A percentile compares a stretch with the other conserved stretches of the same genome.
Evolutionary conservation across 2,888 invertebrate species (phyloP).

Genomic region (Lasioglossum oenotherae): DNA sequence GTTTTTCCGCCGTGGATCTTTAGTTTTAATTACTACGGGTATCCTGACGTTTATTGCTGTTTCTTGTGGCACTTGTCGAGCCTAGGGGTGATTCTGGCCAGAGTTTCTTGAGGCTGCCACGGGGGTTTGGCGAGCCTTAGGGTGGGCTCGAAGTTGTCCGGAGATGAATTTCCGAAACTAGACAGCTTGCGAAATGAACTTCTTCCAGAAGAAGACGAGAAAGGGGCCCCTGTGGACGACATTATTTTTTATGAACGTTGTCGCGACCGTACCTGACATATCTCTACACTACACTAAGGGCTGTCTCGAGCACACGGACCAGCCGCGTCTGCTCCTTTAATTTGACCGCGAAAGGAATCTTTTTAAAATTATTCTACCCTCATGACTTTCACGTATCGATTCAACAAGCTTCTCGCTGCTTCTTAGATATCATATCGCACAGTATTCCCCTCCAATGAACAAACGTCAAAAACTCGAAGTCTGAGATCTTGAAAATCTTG

Average conservation of each 20-base stretch:
- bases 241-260: conserved; percentile 72
- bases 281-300: neutral
- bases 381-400: neutral
- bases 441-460: neutral
- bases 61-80: conserved; percentile 76
- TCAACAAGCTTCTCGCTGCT: neutral
- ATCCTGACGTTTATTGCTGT: conserved; percentile 83
- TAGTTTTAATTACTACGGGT: conserved; percentile 82
- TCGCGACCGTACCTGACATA: conserved; percentile 30
- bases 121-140: conserved; percentile 52
- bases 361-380: neutral
- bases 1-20: conserved; percentile 81
- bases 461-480: neutral
- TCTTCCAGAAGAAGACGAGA: conserved; percentile 58
- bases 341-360: neutral
- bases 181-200: conserved; percentile 78
- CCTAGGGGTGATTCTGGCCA: conserved; percentile 64
- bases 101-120: conserved; percentile 63
- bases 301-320: neutral
- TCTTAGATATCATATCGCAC: neutral
- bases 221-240: conserved; percentile 57
- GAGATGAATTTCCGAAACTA: conserved; percentile 79
- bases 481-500: neutral
- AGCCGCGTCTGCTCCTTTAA: neutral
- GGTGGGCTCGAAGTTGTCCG: conserved; percentile 67